Conservation (phyloP, 2,888 invertebrate genomes). For the Lamellibrachia satsuma region DNA sequence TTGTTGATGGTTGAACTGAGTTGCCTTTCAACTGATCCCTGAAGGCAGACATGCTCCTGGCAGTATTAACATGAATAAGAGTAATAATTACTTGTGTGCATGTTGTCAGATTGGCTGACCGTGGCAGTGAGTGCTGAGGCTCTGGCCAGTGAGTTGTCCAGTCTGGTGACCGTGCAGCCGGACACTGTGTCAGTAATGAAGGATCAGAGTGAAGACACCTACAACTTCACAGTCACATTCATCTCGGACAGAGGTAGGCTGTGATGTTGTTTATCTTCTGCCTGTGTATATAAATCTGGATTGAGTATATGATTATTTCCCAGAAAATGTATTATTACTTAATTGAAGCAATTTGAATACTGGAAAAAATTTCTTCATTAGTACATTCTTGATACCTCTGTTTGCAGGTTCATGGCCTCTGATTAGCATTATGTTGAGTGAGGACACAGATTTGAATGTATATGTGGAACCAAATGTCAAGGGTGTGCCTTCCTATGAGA, state of each 20-base stretch:
- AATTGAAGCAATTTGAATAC: not conserved
- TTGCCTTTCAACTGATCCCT: not conserved
- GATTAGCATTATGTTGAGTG: too few species aligned
- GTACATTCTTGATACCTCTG: not conserved
- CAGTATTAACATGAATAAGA: not conserved
- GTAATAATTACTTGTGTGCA: not conserved
- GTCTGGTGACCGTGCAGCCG: conserved; percentile 40
- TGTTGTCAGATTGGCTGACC: conserved; percentile 33
- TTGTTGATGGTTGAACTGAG: not conserved
- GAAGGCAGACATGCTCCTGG: not conserved
- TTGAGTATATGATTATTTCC: too few species aligned
- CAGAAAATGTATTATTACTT: not conserved
- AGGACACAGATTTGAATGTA: conserved; percentile 29
- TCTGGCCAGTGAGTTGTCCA: conserved; percentile 38
- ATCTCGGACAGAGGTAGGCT: conserved; percentile 24
- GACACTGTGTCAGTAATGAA: conserved; percentile 41
- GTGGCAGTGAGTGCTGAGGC: conserved; percentile 17
- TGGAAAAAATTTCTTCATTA: not conserved
- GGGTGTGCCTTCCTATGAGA: conserved; percentile 8
- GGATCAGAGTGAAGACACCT: conserved; percentile 23
- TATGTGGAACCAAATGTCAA: conserved; percentile 8
- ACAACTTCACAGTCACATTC: conserved; percentile 28
- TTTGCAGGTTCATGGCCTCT: not conserved
- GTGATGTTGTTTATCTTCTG: not conserved
- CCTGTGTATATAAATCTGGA: not conserved